Percentiles rank a stretch among this genome's conserved stretches.
phyloP scores from a whole-genome alignment of 2,113 vertebrate genomes.

The Indri indri region DNA sequence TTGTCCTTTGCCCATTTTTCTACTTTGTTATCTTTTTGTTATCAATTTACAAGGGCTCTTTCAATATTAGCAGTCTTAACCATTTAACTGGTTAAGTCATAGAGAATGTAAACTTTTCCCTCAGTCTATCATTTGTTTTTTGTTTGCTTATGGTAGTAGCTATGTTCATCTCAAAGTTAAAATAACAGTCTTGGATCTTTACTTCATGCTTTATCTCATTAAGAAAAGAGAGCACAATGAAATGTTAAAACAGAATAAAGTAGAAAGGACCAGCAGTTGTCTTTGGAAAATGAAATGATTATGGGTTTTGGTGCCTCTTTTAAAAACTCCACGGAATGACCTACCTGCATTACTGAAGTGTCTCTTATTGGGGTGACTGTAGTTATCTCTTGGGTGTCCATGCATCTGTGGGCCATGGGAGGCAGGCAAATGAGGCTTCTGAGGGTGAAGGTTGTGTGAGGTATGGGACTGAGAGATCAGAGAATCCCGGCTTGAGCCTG shows the following conservation, averaged over 20 bases:
- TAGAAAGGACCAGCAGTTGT: neutral
- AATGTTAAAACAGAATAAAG: neutral
- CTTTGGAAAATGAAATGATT: neutral
- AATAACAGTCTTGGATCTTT: neutral
- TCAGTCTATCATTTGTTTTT: neutral
- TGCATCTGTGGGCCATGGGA: conserved; percentile 89
- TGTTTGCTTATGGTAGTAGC: neutral
- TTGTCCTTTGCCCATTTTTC: neutral
- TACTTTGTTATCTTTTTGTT: neutral
- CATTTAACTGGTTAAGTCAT: neutral
- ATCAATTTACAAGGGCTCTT: neutral
- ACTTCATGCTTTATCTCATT: neutral
- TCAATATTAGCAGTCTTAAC: neutral
- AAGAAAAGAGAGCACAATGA: neutral
- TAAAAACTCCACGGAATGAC: neutral
- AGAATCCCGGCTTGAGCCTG: conserved; percentile 93
- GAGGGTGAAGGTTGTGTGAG: conserved; percentile 83
- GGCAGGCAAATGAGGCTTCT: conserved; percentile 86
- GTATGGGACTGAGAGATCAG: conserved; percentile 86
- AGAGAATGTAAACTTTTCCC: neutral
- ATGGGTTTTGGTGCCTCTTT: neutral
- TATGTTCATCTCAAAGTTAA: neutral
- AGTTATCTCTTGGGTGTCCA: conserved; percentile 92
- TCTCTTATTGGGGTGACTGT: conserved; percentile 90
- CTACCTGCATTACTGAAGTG: conserved; percentile 93